A percentile compares a stretch with the other conserved stretches of the same genome.
phyloP scores from a whole-genome alignment of 2,797 vertebrate species.

The Danio jaintianensis region DNA sequence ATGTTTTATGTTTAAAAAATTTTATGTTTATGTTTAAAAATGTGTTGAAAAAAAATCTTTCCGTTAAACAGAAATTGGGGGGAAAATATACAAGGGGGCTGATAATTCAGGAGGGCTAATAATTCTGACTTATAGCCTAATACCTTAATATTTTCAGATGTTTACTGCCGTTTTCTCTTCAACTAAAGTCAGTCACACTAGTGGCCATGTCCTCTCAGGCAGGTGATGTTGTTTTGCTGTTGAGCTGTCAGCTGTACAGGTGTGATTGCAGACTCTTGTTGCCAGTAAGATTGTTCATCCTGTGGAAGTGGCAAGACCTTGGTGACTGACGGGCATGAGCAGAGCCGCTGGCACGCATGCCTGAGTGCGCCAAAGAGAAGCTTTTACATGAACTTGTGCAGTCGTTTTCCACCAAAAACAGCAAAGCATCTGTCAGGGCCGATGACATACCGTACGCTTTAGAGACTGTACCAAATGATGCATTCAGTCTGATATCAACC shows the following conservation, averaged over 20 bases:
- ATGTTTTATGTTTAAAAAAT: too few relatives aligned
- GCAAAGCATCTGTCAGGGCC: conserved; percentile 11
- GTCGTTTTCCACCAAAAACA: background rate
- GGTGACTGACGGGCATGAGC: conserved; percentile 54
- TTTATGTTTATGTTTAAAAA: too few relatives aligned
- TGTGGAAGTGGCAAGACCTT: conserved; percentile 36
- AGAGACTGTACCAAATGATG: conserved; percentile 7
- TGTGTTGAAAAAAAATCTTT: too few relatives aligned
- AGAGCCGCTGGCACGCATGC: conserved; percentile 48
- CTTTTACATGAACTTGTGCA: conserved; percentile 13
- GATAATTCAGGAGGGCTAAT: too few relatives aligned
- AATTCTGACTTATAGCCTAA: too few relatives aligned
- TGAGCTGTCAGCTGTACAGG: conserved; percentile 71
- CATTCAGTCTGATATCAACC: background rate
- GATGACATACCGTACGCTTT: conserved; percentile 9
- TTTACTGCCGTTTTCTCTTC: background rate
- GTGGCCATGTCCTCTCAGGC: conserved; percentile 25
- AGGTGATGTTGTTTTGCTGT: conserved; percentile 62
- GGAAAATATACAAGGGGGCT: too few relatives aligned
- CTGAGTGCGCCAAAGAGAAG: background rate
- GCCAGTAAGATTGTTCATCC: conserved; percentile 38
- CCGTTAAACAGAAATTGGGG: too few relatives aligned
- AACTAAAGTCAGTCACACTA: background rate
- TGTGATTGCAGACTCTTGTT: conserved; percentile 54
- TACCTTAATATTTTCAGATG: background rate